A percentile compares a stretch with the other conserved stretches of the same genome.
These are phyloP conservation scores for Silurus meridionalis DNA, from an alignment of 2,113 vertebrate species.

Conservation along the genomic window DNA sequence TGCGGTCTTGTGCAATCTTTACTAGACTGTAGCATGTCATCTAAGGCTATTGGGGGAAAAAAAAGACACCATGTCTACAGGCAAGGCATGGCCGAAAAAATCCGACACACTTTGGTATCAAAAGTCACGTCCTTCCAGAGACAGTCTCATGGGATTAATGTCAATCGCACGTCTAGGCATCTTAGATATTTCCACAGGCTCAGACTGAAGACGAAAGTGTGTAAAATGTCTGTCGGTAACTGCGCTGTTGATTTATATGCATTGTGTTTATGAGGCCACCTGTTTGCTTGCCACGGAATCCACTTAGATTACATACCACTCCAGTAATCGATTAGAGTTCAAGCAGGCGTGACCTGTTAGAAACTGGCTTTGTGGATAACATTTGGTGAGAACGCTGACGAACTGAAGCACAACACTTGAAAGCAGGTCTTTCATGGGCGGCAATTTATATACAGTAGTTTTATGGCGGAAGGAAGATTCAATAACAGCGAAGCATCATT, in stretches of 20 bases:
- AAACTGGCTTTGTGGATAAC: background rate
- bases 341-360: conserved; percentile 59
- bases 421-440: background rate
- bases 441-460: background rate
- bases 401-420: background rate
- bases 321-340: conserved; percentile 61
- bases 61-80: conserved; percentile 45
- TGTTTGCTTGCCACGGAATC: conserved; percentile 59
- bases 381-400: background rate
- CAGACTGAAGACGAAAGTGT: conserved; percentile 25
- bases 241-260: background rate
- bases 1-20: conserved; percentile 33
- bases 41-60: conserved; percentile 39
- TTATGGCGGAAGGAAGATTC: background rate
- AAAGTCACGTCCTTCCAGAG: background rate
- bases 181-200: conserved; percentile 10
- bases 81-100: conserved; percentile 41
- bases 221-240: background rate
- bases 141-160: background rate
- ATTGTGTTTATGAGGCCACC: conserved; percentile 47
- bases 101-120: conserved; percentile 37
- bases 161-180: conserved; percentile 1
- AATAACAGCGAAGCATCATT: background rate
- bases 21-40: conserved; percentile 54
- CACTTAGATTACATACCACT: conserved; percentile 53